Conservation (phyloP, 2,797 vertebrate species). For the Orestias chungarensis region DNA sequence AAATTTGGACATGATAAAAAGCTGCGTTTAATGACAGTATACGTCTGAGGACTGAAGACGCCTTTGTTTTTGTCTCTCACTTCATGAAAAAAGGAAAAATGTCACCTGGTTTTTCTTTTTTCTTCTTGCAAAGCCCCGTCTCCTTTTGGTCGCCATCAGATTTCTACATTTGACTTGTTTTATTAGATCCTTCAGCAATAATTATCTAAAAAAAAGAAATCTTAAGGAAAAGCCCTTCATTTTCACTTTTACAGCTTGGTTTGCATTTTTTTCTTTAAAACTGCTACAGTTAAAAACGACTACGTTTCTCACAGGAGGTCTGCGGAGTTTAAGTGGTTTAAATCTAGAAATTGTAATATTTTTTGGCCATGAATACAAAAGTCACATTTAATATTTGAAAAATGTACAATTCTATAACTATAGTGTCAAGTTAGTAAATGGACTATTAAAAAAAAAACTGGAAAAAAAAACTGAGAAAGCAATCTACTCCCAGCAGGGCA, state of each 20-base stretch:
- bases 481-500: too few relatives aligned
- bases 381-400: not conserved
- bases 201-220: conserved; percentile 32
- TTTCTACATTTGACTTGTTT: conserved; percentile 10
- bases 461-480: too few relatives aligned
- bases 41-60: conserved; percentile 35
- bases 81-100: conserved; percentile 21
- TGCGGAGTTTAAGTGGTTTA: not conserved
- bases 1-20: conserved; percentile 50
- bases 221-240: conserved; percentile 13
- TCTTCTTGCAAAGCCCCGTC: not conserved
- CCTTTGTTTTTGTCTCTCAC: conserved; percentile 28
- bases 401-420: not conserved
- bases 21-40: conserved; percentile 40
- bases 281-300: not conserved
- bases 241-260: not conserved
- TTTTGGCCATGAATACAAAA: not conserved
- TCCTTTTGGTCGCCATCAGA: conserved; percentile 6
- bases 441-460: too few relatives aligned
- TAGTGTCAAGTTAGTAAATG: too few relatives aligned
- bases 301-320: not conserved
- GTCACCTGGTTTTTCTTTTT: conserved; percentile 27
- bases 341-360: not conserved
- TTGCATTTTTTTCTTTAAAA: conserved; percentile 7
- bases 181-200: conserved; percentile 4